phyloP scores from a whole-genome alignment of 1,140 invertebrate genomes.

The Cataglyphis hispanica region DNA sequence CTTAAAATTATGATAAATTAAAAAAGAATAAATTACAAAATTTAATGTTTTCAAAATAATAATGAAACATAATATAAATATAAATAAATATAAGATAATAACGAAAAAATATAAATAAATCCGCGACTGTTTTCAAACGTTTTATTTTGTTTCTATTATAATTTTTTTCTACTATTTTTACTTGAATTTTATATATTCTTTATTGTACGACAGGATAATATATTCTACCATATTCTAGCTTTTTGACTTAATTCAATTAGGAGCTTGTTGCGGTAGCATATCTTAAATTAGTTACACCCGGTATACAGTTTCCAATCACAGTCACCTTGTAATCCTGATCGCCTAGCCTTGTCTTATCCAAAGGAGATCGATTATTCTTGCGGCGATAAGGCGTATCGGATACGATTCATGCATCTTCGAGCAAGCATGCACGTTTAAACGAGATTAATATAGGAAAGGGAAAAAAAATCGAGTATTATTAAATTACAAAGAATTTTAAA shows the following conservation, averaged over 20 bases:
- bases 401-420: neutral
- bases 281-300: constrained; percentile 1
- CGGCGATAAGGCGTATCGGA: constrained; percentile 61
- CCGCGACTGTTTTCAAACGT: neutral
- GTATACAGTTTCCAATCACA: neutral
- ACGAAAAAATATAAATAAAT: no score
- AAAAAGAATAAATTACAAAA: neutral
- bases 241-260: neutral
- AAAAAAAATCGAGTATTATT: constrained; percentile 13
- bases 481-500: constrained; percentile 9
- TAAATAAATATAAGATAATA: no score
- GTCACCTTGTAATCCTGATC: constrained; percentile 23
- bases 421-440: constrained; percentile 19
- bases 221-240: neutral
- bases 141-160: no score
- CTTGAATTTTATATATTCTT: neutral
- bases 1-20: neutral
- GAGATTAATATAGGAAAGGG: constrained; percentile 23
- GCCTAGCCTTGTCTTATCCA: constrained; percentile 33
- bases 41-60: no score
- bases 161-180: no score
- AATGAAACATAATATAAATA: neutral
- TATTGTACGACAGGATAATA: neutral
- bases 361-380: constrained; percentile 32
- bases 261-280: neutral